These are phyloP conservation scores for Pseudomyrmex sp. DNA, from an alignment of 1,140 invertebrate genomes.

Conservation along the genomic window DNA sequence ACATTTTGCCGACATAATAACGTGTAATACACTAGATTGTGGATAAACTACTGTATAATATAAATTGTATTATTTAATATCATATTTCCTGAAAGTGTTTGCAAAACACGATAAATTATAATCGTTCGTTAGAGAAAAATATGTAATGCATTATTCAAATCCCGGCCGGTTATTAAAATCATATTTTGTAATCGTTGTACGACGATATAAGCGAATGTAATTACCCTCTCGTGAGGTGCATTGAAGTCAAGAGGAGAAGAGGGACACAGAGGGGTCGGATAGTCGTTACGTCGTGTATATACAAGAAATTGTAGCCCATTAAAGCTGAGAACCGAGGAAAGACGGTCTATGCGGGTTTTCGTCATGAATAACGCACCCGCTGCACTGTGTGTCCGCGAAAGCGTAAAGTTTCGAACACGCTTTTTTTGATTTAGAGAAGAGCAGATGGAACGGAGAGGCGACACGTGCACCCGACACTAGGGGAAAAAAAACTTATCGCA, in stretches of 20 bases:
- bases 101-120: background rate
- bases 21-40: too few species aligned
- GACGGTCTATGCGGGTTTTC: slow-evolving; percentile 70
- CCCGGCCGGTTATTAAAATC: slow-evolving; percentile 18
- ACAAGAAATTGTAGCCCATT: slow-evolving; percentile 71
- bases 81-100: background rate
- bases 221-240: slow-evolving; percentile 11
- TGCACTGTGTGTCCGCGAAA: slow-evolving; percentile 52
- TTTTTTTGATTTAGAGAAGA: slow-evolving; percentile 55
- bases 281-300: slow-evolving; percentile 55
- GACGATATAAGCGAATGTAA: slow-evolving; percentile 14
- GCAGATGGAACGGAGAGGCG: slow-evolving; percentile 51
- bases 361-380: slow-evolving; percentile 72
- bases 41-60: background rate
- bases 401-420: slow-evolving; percentile 55
- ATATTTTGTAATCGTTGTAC: slow-evolving; percentile 13
- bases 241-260: slow-evolving; percentile 14
- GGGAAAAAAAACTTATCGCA: slow-evolving; percentile 60
- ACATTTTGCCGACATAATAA: background rate
- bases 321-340: slow-evolving; percentile 51
- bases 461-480: slow-evolving; percentile 34
- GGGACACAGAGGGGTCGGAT: slow-evolving; percentile 15
- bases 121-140: background rate
- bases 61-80: background rate
- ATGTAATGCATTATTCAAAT: background rate